These are phyloP conservation scores for Lathronympha strigana DNA, from an alignment of 2,888 invertebrate genomes.

Conservation along the genomic window DNA sequence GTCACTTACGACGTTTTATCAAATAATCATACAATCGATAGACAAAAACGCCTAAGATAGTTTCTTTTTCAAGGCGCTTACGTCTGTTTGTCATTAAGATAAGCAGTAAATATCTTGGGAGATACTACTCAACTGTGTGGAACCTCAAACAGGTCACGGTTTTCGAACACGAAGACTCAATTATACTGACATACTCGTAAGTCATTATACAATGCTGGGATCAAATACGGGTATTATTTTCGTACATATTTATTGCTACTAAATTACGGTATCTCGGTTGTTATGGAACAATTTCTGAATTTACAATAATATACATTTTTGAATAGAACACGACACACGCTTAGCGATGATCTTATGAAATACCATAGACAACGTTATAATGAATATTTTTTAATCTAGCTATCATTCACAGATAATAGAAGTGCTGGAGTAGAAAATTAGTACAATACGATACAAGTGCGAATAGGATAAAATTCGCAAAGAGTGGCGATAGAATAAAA, in stretches of 20 bases:
- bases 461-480: too few species aligned
- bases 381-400: too few species aligned
- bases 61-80: neutral
- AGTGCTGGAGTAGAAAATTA: too few species aligned
- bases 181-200: neutral
- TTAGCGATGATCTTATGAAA: too few species aligned
- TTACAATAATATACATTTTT: too few species aligned
- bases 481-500: too few species aligned
- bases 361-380: too few species aligned
- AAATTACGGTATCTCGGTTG: neutral
- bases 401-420: too few species aligned
- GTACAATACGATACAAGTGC: too few species aligned
- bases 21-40: neutral
- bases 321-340: too few species aligned
- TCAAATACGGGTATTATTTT: neutral
- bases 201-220: neutral
- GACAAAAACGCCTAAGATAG: neutral
- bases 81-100: neutral
- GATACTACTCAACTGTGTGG: neutral
- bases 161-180: conserved; percentile 3
- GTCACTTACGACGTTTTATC: neutral
- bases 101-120: neutral
- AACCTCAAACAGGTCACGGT: conserved; percentile 2
- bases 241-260: neutral
- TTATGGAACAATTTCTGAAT: neutral